Base-by-base conservation (phyloP, 2,113 vertebrate species). In the Labrus mixtus region DNA sequence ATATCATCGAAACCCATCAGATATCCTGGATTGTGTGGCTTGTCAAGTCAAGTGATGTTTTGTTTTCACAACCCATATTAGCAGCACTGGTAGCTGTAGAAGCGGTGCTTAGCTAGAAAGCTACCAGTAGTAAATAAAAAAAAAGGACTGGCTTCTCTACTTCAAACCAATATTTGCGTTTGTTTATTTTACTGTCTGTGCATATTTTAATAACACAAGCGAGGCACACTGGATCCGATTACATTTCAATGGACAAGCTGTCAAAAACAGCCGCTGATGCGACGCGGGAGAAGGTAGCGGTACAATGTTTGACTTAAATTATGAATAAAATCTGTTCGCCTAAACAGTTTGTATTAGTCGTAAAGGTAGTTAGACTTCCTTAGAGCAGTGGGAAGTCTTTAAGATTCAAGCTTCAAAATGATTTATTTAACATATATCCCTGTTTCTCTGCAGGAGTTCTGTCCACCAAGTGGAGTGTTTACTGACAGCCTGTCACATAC, bases 401-500 rank as follows among this genome's bases (percentile, higher is more conserved):
- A 33, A 33, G 29, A 33, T 33, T 29, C 22, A 0, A 51, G 51
- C 15, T 50, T 16, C 10, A 41, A 6, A 8, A 10, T 48, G 33
- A 51, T 23, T 1, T 41, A 10, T 9, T 11, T 41, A 11, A 41
- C 48, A 75, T 48, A 33, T 66, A 16, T 4, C 45, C 29, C 10
- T 56, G n/a, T 63, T 51, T 77, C 17, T 61, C 13, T 73, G 23
- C 84, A 90, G 90, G 72, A 46, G 29, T 46, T 46, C 9, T 51
- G 37, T 51, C 70, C 74, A 39, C 69, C 69, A 71, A 39, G 51
- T 16, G 92, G 91, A 55, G 3, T 37, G 0, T 85, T 87, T 67
- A 88, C 92, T 46, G 93, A 95, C 88, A 93, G 54, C 16, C 76
- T 92, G 17, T 97, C 96, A 68, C 63, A 95, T 37, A 76, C 94